Conservation (phyloP, 1,140 invertebrate species). For the Zaprionus lachaisei region DNA sequence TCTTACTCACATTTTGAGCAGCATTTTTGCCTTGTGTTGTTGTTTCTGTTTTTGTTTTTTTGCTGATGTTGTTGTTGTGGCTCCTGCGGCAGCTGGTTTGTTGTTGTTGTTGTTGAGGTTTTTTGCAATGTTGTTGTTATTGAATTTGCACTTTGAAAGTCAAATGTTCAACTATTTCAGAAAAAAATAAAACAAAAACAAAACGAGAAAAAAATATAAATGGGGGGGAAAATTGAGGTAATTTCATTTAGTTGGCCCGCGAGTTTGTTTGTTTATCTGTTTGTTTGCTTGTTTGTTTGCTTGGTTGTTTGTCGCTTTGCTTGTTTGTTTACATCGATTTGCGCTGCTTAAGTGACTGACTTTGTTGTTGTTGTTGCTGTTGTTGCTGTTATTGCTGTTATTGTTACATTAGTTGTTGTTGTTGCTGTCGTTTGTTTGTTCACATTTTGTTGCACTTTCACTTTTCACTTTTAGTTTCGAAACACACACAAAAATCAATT, state of each 20-base stretch:
- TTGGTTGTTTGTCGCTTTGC: constrained; percentile 9
- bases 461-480: constrained; percentile 71
- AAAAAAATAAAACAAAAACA: constrained; percentile 38
- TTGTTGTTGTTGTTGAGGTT: constrained; percentile 26
- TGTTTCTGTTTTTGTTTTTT: constrained; percentile 34
- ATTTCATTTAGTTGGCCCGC: constrained; percentile 45
- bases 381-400: constrained; percentile 23
- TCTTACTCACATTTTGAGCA: constrained; percentile 73
- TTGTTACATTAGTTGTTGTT: constrained; percentile 10
- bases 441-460: constrained; percentile 73
- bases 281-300: constrained; percentile 12
- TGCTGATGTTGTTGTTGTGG: constrained; percentile 38
- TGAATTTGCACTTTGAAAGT: constrained; percentile 74
- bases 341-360: constrained; percentile 10
- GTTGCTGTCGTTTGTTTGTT: constrained; percentile 29
- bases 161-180: constrained; percentile 61
- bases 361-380: constrained; percentile 19
- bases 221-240: constrained; percentile 39
- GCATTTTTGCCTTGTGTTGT: constrained; percentile 56
- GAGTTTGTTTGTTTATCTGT: constrained; percentile 21
- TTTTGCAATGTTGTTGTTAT: constrained; percentile 27
- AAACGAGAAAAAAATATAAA: constrained; percentile 10
- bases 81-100: constrained; percentile 27
- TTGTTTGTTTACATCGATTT: constrained; percentile 21
- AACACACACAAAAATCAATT: constrained; percentile 53